Base-by-base conservation (phyloP, 2,797 vertebrate species). In the Melanotaenia pygmaea region DNA sequence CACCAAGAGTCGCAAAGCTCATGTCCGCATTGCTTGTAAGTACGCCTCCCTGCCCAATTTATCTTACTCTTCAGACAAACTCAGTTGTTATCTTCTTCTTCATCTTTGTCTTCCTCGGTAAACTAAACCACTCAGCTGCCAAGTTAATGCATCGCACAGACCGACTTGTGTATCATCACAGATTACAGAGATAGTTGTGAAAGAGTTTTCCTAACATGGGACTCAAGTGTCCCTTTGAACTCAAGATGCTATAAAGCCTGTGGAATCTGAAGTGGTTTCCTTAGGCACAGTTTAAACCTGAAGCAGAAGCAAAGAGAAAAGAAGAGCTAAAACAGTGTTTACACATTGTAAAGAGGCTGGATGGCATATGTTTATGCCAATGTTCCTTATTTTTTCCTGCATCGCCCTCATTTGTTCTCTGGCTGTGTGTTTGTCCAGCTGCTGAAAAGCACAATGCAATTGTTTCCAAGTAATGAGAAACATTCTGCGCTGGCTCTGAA, bases 21-120 rank as follows among this genome's bases (percentile, higher is more conserved):
- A 99, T 0, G 97, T 99, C 66, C 97, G 97, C 84, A 99, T 99
- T 0, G 98, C 98, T 63, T 99, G 98, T 99, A 91, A 99, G 98
- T 97, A 76, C 13, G 7, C 56, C 30, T 51, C 51, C 32, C 26
- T 30, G 28, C 35, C 43, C 54, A 30, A 20, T 63, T 40, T 56
- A 28, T 58, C 74, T 62, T 18, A 14, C 28, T 64, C 76, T 30
- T 58, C 59, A 60, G 64, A 59, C 67, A 79, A 69, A 51, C 62
- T 83, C 74, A 40, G 53, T 58, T 78, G 75, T 71, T 84, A 88
- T 83, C 77, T 24, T 43, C 66, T 34, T 65, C 70, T 70, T 82
- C 63, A 77, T 91, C 83, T 77, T 59, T 78, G 76, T 66, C 54
- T 81, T 77, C 43, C 28, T 77, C 67, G 79, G 69, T 66, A 89